Percentiles rank a stretch among this genome's conserved stretches.
phyloP scores from a whole-genome alignment of 2,797 vertebrate species.

The Manis pentadactyla region DNA sequence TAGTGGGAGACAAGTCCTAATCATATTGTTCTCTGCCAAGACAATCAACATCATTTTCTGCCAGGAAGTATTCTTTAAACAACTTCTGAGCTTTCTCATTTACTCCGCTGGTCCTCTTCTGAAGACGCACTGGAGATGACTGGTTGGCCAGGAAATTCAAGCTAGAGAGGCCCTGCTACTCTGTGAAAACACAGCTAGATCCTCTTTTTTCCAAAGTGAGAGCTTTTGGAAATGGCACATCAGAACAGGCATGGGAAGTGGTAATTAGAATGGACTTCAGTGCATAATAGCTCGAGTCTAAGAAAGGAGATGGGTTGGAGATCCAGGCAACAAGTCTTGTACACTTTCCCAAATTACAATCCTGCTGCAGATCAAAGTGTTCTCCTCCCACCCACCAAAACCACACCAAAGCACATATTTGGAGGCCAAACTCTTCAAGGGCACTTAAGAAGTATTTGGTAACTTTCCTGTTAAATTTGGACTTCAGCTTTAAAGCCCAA shows the following conservation, averaged over 20 bases:
- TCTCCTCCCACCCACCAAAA: background rate
- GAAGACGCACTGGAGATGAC: background rate
- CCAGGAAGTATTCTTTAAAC: slow-evolving; percentile 1
- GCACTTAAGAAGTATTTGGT: slow-evolving; percentile 78
- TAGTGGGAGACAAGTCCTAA: background rate
- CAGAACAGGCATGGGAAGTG: background rate
- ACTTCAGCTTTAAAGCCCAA: slow-evolving; percentile 80
- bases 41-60: background rate
- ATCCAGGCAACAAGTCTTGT: slow-evolving; percentile 23
- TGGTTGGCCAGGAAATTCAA: background rate
- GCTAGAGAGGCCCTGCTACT: background rate
- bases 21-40: slow-evolving; percentile 1
- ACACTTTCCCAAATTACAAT: slow-evolving; percentile 58
- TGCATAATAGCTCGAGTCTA: background rate
- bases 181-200: background rate
- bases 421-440: slow-evolving; percentile 82
- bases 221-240: background rate
- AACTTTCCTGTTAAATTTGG: slow-evolving; percentile 81
- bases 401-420: slow-evolving; percentile 76
- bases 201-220: slow-evolving; percentile 12
- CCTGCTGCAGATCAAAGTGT: slow-evolving; percentile 63
- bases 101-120: background rate
- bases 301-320: background rate
- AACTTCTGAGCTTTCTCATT: background rate
- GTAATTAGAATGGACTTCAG: background rate